phyloP scores from a whole-genome alignment of 2,113 vertebrate species.

The Eira barbara region DNA sequence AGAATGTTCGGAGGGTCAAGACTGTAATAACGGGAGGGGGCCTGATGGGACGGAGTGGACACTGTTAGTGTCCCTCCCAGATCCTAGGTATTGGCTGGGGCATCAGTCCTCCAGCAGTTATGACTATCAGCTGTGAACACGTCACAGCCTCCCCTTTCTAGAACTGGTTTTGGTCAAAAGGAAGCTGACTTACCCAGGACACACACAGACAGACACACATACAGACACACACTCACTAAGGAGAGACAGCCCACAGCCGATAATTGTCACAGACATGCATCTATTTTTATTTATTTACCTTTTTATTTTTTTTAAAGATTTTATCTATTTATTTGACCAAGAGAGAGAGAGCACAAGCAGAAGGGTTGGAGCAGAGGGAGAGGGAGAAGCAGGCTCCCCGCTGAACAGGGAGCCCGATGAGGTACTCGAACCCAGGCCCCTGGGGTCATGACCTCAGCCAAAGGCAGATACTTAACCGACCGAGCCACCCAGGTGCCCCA shows the following conservation, averaged over 20 bases:
- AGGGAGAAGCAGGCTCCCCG: too few relatives aligned
- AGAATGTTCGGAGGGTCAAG: not conserved
- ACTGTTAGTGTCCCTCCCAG: not conserved
- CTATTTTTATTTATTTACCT: not conserved
- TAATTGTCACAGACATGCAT: not conserved
- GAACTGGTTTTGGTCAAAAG: conserved; percentile 29
- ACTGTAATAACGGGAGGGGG: not conserved
- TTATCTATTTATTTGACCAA: too few relatives aligned
- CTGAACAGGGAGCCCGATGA: too few relatives aligned
- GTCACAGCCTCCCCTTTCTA: not conserved
- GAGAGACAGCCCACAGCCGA: not conserved
- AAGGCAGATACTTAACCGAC: too few relatives aligned
- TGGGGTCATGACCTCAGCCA: too few relatives aligned
- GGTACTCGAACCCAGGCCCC: too few relatives aligned
- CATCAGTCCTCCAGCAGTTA: not conserved
- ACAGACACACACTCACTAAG: not conserved
- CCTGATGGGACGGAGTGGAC: not conserved
- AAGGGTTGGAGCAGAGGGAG: too few relatives aligned
- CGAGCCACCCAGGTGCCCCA: not conserved
- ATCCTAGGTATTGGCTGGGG: not conserved
- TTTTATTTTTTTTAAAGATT: too few relatives aligned
- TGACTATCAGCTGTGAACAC: not conserved
- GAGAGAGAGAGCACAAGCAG: too few relatives aligned
- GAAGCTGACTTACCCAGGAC: not conserved
- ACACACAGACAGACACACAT: not conserved